phyloP scores from a whole-genome alignment of 2,888 invertebrate species.

The Tetanocera ferruginea region DNA sequence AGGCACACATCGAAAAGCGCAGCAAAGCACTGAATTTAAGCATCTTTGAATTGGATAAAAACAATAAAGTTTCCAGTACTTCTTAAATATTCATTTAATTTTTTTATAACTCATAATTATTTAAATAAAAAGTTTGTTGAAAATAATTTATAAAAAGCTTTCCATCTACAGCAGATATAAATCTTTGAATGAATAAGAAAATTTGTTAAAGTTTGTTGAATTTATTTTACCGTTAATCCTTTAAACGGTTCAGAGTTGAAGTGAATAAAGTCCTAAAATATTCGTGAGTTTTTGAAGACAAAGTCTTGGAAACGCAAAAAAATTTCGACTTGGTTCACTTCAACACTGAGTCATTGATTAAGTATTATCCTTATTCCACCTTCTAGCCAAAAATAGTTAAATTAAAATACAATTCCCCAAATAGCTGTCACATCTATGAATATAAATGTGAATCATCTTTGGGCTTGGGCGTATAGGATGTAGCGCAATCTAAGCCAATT shows the following conservation, averaged over 20 bases:
- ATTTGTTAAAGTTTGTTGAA: neutral
- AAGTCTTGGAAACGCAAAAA: too few relatives aligned
- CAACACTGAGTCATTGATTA: too few relatives aligned
- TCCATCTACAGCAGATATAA: neutral
- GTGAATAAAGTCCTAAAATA: too few relatives aligned
- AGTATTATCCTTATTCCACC: too few relatives aligned
- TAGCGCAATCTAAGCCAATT: constrained; percentile 56
- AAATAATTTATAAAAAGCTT: neutral
- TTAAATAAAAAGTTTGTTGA: constrained; percentile 2
- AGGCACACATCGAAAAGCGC: constrained; percentile 82
- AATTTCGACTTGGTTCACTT: too few relatives aligned
- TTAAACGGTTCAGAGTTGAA: too few relatives aligned
- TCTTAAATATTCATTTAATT: neutral
- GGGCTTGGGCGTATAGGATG: constrained; percentile 57
- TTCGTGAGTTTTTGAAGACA: too few relatives aligned
- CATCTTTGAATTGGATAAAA: constrained; percentile 63
- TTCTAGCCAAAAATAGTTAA: neutral
- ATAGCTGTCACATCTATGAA: constrained; percentile 50
- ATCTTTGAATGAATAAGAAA: neutral
- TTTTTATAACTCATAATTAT: neutral
- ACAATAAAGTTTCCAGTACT: constrained; percentile 42
- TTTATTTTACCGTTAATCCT: too few relatives aligned
- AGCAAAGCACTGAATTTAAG: constrained; percentile 73
- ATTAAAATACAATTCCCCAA: neutral
- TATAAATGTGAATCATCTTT: constrained; percentile 64